These are phyloP conservation scores for Drosophila punjabiensis DNA, from an alignment of 1,140 invertebrate genomes.

Conservation along the genomic window DNA sequence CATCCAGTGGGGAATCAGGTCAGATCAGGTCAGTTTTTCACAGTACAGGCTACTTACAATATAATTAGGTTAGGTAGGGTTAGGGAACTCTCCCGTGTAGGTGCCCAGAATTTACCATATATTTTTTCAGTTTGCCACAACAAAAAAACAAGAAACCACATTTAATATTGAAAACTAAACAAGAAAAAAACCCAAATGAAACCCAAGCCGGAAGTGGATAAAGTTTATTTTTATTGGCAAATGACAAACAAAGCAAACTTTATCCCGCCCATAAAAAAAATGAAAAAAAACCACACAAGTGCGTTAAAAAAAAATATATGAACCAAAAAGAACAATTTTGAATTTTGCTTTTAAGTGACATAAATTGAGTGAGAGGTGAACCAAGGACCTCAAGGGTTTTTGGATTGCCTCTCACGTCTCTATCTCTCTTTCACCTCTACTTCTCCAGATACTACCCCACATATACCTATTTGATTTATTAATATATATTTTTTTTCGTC, in stretches of 20 bases:
- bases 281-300: slow-evolving; percentile 62
- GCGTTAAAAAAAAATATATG: slow-evolving; percentile 71
- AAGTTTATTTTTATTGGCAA: slow-evolving; percentile 55
- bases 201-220: slow-evolving; percentile 10
- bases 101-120: neutral
- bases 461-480: slow-evolving; percentile 38
- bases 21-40: slow-evolving; percentile 39
- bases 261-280: slow-evolving; percentile 13
- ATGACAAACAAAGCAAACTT: slow-evolving; percentile 27
- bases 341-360: slow-evolving; percentile 82
- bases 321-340: slow-evolving; percentile 59
- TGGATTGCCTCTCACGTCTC: slow-evolving; percentile 6
- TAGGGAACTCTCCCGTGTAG: slow-evolving; percentile 3
- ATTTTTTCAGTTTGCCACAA: slow-evolving; percentile 54
- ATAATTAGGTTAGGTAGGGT: slow-evolving; percentile 35
- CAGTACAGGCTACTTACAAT: slow-evolving; percentile 17
- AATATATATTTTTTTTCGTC: slow-evolving; percentile 69
- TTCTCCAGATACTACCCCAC: slow-evolving; percentile 1
- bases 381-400: neutral
- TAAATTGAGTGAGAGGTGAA: slow-evolving; percentile 35
- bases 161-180: slow-evolving; percentile 19
- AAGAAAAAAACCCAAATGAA: slow-evolving; percentile 26
- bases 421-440: slow-evolving; percentile 13
- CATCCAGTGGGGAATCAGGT: slow-evolving; percentile 56
- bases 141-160: slow-evolving; percentile 39